Percentiles rank a stretch among this genome's conserved stretches.
Conservation (phyloP, 2,113 vertebrate genomes). For the Podocnemis expansa region DNA sequence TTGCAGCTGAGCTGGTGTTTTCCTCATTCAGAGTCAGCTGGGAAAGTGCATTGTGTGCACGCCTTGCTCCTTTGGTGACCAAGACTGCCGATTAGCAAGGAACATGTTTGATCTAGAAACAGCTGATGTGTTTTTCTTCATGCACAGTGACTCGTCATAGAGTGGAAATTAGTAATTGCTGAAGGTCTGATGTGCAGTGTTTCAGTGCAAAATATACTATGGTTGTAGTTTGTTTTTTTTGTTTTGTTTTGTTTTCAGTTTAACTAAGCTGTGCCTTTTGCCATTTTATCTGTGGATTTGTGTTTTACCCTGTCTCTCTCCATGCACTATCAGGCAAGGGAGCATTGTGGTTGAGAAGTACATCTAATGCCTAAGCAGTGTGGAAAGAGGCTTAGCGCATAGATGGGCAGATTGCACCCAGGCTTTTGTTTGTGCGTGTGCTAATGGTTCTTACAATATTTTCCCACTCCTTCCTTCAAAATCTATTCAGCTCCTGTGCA, state of each 20-base stretch:
- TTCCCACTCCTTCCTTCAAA: not conserved
- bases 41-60: not conserved
- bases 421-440: not conserved
- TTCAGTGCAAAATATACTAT: not conserved
- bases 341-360: not conserved
- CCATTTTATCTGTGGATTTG: not conserved
- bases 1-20: constrained; percentile 42
- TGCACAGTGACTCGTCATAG: not conserved
- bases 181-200: not conserved
- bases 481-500: not conserved
- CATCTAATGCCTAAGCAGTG: not conserved
- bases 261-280: not conserved
- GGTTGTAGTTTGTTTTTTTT: not conserved
- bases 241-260: not conserved
- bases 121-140: fast-evolving
- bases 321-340: not conserved
- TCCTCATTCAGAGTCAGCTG: constrained; percentile 26
- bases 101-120: constrained; percentile 4
- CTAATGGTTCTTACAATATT: not conserved
- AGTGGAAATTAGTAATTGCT: not conserved
- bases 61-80: constrained; percentile 20
- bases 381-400: not conserved
- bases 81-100: constrained; percentile 20
- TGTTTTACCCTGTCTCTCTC: not conserved
- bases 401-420: not conserved